Evolutionary conservation across 1,140 invertebrate species (phyloP), one percentile per base, ranked within the genome.

Genomic region (Centruroides vittatus): DNA sequence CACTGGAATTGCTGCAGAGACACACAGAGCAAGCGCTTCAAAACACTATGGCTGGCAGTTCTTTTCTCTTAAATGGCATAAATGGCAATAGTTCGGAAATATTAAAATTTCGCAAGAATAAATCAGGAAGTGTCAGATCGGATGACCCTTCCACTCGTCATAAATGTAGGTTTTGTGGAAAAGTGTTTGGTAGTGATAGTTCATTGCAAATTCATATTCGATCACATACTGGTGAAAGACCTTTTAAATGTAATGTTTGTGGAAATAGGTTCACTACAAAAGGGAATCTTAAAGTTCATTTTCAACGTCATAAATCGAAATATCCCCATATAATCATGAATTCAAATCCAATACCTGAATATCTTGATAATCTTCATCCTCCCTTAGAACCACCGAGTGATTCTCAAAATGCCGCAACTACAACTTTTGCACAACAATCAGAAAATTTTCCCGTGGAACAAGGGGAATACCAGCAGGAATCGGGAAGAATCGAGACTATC

Each of bases 171-270:
- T 97, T 96, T 73, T 99, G 96, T 77, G 92, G 92, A 70, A 99
- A 99, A 81, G 91, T 96, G 61, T 97, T 97, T 72, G 93, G 93
- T 69, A 94, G 90, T 69, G 93, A 98, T 76, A 93, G 89, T 13
- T 90, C 91, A 9, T 82, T 96, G 46, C 91, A 94, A 79, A 94
- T 94, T 71, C 92, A 95, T 80, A 92, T 95, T 73, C 81, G 91
- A 68, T 93, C 89, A 41, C 93, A 96, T 74, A 96, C 92, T 69
- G 92, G 95, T 67, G 95, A 98, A 81, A 82, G 93, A 59, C 95
- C 95, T 47, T 98, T 94, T 78, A 93, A 94, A 77, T 99, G 95
- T 80, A 96, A 96, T 76, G 89, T 98, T 62, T 98, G 95, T 78
- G 92, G 93, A 58, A 93, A 90, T 74, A 81, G 90, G 67, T 98